A percentile compares a stretch with the other conserved stretches of the same genome.
These are phyloP conservation scores for Cremastinae sp. DNA, from an alignment of 2,888 invertebrate genomes.

Conservation along the genomic window DNA sequence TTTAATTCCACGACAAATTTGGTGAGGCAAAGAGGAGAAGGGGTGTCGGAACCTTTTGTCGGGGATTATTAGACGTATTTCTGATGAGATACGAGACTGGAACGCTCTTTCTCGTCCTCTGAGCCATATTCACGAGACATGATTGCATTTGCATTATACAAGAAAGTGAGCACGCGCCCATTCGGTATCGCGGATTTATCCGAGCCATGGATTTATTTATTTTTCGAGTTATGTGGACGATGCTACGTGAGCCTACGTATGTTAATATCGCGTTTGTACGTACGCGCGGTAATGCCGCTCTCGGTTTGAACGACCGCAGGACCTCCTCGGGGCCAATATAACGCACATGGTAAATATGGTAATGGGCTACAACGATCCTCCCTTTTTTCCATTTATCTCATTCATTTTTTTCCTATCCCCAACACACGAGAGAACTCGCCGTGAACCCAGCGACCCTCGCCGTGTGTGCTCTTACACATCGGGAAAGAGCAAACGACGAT, in stretches of 20 bases:
- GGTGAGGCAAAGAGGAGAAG: neutral
- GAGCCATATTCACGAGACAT: slow-evolving; percentile 69
- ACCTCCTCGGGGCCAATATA: slow-evolving; percentile 71
- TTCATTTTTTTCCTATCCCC: slow-evolving; percentile 66
- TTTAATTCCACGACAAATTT: neutral
- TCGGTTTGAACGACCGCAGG: slow-evolving; percentile 55
- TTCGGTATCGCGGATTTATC: slow-evolving; percentile 74
- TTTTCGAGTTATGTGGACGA: slow-evolving; percentile 78
- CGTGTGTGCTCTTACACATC: slow-evolving; percentile 54
- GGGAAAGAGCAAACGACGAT: slow-evolving; percentile 33
- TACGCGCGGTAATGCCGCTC: slow-evolving; percentile 7
- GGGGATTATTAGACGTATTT: slow-evolving; percentile 46
- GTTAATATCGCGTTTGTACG: slow-evolving; percentile 27
- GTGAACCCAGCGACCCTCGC: slow-evolving; percentile 69
- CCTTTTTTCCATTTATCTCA: slow-evolving; percentile 42
- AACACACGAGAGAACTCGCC: slow-evolving; percentile 68
- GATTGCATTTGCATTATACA: slow-evolving; percentile 80
- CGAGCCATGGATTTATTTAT: slow-evolving; percentile 77
- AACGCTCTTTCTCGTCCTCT: slow-evolving; percentile 16
- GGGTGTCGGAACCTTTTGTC: slow-evolving; percentile 37
- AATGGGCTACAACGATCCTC: slow-evolving; percentile 70
- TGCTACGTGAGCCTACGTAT: slow-evolving; percentile 29
- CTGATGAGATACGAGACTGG: slow-evolving; percentile 25
- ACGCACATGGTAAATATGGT: slow-evolving; percentile 72
- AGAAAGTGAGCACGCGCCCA: slow-evolving; percentile 69